These are phyloP conservation scores for Andrena flavipes DNA, from an alignment of 2,888 invertebrate species.

Conservation along the genomic window DNA sequence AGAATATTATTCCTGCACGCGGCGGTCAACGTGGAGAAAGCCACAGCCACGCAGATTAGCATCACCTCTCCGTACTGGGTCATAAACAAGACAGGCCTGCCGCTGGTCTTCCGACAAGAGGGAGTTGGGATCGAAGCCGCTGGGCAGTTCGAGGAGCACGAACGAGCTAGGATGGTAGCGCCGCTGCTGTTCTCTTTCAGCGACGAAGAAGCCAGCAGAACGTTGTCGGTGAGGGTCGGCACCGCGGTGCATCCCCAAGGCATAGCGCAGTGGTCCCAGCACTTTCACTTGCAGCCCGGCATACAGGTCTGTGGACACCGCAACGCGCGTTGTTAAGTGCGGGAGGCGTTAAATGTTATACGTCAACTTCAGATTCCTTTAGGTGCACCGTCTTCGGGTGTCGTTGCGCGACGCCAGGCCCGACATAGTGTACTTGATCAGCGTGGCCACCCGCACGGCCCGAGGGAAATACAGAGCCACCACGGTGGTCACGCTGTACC, in stretches of 20 bases:
- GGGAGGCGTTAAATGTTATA: not conserved
- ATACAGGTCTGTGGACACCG: conserved; percentile 87
- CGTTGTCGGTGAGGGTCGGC: conserved; percentile 92
- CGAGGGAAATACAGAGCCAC: conserved; percentile 96
- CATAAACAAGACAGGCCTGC: conserved; percentile 97
- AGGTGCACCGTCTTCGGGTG: conserved; percentile 86
- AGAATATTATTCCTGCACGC: conserved; percentile 92
- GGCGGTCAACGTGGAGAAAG: conserved; percentile 87
- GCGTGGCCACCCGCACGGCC: conserved; percentile 95
- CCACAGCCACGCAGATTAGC: conserved; percentile 88
- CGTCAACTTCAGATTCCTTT: conserved; percentile 27
- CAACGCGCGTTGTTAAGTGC: not conserved
- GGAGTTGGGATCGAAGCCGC: conserved; percentile 91
- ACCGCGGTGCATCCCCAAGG: conserved; percentile 87
- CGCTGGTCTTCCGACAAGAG: conserved; percentile 97
- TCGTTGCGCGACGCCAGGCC: conserved; percentile 88
- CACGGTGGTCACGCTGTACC: conserved; percentile 96
- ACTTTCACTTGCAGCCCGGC: conserved; percentile 94
- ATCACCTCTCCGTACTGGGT: conserved; percentile 97
- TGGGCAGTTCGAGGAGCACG: conserved; percentile 98
- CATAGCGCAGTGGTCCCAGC: conserved; percentile 92
- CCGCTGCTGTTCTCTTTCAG: conserved; percentile 97
- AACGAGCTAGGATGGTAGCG: conserved; percentile 95
- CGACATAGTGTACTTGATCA: conserved; percentile 92
- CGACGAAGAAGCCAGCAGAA: conserved; percentile 94